Conservation (phyloP, 2,797 vertebrate species). For the Muraenolepis orangiensis region DNA sequence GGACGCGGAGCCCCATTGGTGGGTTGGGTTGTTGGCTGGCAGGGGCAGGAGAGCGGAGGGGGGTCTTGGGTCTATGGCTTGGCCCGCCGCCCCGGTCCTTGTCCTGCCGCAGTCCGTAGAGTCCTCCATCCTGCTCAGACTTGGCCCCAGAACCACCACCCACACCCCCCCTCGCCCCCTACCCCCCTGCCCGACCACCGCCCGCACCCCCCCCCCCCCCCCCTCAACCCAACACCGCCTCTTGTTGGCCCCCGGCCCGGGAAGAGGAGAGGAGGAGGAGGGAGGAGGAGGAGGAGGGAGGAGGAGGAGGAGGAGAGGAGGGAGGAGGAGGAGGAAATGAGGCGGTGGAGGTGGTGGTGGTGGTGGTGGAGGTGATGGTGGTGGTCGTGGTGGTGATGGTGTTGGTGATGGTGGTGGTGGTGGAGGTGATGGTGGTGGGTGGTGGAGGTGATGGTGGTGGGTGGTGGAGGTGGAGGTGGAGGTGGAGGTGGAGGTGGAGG, state of each 20-base stretch:
- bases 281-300: background rate
- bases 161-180: slow-evolving; percentile 52
- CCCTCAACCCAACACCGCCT: background rate
- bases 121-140: slow-evolving; percentile 58
- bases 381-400: slow-evolving; percentile 6
- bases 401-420: no score
- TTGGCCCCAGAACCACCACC: slow-evolving; percentile 52
- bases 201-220: background rate
- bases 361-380: slow-evolving; percentile 37
- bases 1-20: slow-evolving; percentile 60
- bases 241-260: slow-evolving; percentile 66
- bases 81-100: slow-evolving; percentile 66
- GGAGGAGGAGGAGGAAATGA: background rate
- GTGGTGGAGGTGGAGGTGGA: no score
- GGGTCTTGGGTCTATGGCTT: slow-evolving; percentile 65
- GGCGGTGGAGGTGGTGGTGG: slow-evolving; percentile 67
- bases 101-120: slow-evolving; percentile 57
- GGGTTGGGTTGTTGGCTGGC: slow-evolving; percentile 55
- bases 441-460: no score
- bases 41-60: slow-evolving; percentile 59
- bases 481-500: slow-evolving; percentile 61
- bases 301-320: no score
- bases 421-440: no score
- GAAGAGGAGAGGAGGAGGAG: slow-evolving; percentile 30
- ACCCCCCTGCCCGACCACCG: slow-evolving; percentile 22